These are phyloP conservation scores for Rattus norvegicus DNA, from an alignment of 2,113 vertebrate genomes.

Conservation along the genomic window GRCr8 NC_086028.1:60318001-60318500, in stretches of 20 bases:
- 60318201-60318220: neutral
- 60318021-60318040: neutral
- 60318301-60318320: too few relatives aligned
- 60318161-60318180: neutral
- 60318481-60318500: slow-evolving; percentile 3
- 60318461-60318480: slow-evolving; percentile 36
- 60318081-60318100: neutral
- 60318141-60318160: slow-evolving; percentile 48
- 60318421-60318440: neutral
- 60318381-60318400: neutral
- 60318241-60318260: slow-evolving; percentile 16
- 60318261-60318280: too few relatives aligned
- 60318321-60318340: too few relatives aligned
- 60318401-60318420: neutral
- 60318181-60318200: slow-evolving; percentile 23
- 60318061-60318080: slow-evolving; percentile 4
- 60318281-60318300: too few relatives aligned
- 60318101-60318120: neutral
- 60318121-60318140: neutral
- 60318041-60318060: slow-evolving; percentile 10
- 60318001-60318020: neutral
- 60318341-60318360: too few relatives aligned
- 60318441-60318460: slow-evolving; percentile 41
- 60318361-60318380: slow-evolving; percentile 27
- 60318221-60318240: slow-evolving; percentile 11